These are phyloP conservation scores for Leptopilina clavipes DNA, from an alignment of 1,140 invertebrate species.

Conservation along the genomic window DNA sequence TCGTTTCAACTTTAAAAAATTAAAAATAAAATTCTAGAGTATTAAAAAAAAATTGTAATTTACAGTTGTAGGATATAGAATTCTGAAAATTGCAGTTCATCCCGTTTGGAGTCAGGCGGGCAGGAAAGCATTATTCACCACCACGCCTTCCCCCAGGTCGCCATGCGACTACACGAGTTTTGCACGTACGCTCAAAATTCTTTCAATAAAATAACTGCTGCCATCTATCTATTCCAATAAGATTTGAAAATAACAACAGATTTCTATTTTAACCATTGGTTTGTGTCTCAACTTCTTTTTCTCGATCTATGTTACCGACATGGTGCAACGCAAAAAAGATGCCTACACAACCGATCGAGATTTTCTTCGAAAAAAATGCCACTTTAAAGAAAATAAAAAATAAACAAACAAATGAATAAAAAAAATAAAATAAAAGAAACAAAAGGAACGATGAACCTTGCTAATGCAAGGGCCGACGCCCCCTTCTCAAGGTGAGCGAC, in stretches of 20 bases:
- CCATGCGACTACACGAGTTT: conserved; percentile 54
- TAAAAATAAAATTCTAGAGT: too few species aligned
- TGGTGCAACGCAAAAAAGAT: too few species aligned
- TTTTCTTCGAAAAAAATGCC: conserved; percentile 42
- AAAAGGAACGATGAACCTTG: conserved; percentile 57
- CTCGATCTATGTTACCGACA: background rate
- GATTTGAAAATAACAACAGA: background rate
- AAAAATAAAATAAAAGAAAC: conserved; percentile 29
- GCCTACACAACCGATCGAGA: conserved; percentile 26
- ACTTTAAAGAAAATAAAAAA: conserved; percentile 24
- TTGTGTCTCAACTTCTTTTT: background rate
- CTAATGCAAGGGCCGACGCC: conserved; percentile 65
- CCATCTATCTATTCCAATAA: conserved; percentile 37
- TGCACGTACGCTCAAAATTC: conserved; percentile 62
- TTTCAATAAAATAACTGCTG: conserved; percentile 3
- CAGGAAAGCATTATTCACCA: conserved; percentile 53
- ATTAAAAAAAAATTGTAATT: background rate
- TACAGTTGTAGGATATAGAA: background rate
- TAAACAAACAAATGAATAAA: conserved; percentile 43
- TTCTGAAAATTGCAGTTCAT: conserved; percentile 30
- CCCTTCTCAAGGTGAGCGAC: conserved; percentile 69
- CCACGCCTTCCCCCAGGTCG: conserved; percentile 43
- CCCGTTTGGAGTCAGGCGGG: background rate
- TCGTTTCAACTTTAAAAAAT: background rate
- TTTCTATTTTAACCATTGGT: background rate